Conservation (phyloP, 2,888 invertebrate species). For the Orchesellides sinensis region DNA sequence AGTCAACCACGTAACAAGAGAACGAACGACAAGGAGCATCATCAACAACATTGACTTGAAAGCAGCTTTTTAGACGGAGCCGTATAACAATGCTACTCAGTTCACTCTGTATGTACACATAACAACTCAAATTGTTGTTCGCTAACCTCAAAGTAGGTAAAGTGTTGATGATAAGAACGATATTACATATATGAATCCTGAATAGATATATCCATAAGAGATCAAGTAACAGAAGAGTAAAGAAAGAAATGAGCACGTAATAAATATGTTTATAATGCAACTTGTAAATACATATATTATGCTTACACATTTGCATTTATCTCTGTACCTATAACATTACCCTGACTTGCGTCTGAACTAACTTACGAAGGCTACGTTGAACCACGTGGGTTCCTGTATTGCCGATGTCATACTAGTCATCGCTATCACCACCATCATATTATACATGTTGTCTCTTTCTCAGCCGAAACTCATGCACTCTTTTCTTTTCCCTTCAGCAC, state of each 20-base stretch:
- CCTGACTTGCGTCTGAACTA: not conserved
- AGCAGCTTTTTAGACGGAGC: constrained; percentile 5
- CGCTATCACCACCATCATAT: constrained; percentile 10
- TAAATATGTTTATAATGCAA: too few species aligned
- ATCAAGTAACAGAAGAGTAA: not conserved
- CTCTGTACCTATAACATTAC: not conserved
- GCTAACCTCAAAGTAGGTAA: constrained; percentile 44
- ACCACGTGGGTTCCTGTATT: constrained; percentile 47
- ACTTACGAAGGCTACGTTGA: constrained; percentile 39
- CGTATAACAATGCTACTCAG: constrained; percentile 6
- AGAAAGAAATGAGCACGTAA: not conserved
- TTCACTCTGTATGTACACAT: not conserved
- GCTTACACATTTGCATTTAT: constrained; percentile 35
- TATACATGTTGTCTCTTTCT: constrained; percentile 8
- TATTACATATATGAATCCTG: not conserved
- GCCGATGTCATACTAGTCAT: constrained; percentile 16
- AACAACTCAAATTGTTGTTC: constrained; percentile 20
- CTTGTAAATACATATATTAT: not conserved
- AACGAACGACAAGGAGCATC: constrained; percentile 24
- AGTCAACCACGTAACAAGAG: constrained; percentile 48
- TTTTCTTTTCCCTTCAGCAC: constrained; percentile 18
- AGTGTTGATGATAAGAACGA: constrained; percentile 32
- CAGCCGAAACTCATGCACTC: constrained; percentile 3
- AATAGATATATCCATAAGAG: not conserved
- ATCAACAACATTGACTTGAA: constrained; percentile 12